Evolutionary conservation across 2,797 vertebrate species (phyloP).

Genomic region (Micromesistius poutassou): DNA sequence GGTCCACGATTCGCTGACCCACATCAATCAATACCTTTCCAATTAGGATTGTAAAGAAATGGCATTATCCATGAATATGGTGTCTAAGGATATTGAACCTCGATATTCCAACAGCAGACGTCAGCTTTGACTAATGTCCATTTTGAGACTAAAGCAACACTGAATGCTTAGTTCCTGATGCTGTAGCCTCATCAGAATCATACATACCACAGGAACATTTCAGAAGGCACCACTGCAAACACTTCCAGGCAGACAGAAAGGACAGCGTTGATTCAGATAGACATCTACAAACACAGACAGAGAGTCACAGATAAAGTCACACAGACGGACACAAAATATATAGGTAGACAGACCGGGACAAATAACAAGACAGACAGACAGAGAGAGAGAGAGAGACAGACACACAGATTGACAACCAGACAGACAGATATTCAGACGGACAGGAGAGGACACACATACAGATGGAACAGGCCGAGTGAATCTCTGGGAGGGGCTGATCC

Average conservation of each 20-base stretch:
- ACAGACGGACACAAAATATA: background rate
- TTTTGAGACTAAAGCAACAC: background rate
- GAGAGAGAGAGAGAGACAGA: background rate
- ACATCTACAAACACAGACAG: background rate
- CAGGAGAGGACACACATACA: background rate
- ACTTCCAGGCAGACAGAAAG: background rate
- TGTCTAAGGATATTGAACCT: background rate
- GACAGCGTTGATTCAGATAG: background rate
- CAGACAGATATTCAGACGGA: background rate
- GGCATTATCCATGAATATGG: background rate
- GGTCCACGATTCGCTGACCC: background rate
- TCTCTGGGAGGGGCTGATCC: slow-evolving; percentile 42
- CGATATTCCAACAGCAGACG: background rate
- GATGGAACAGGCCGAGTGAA: slow-evolving; percentile 35
- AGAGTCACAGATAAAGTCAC: too few species aligned
- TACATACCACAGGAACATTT: background rate
- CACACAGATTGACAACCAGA: background rate
- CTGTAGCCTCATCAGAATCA: background rate
- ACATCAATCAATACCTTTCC: background rate
- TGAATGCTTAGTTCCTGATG: background rate
- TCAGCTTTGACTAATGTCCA: background rate
- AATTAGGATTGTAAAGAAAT: background rate
- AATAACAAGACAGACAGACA: background rate
- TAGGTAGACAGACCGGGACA: background rate
- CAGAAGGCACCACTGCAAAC: too few species aligned